These are phyloP conservation scores for Urocolius indicus DNA, from an alignment of 2,113 vertebrate genomes.

Conservation along the genomic window DNA sequence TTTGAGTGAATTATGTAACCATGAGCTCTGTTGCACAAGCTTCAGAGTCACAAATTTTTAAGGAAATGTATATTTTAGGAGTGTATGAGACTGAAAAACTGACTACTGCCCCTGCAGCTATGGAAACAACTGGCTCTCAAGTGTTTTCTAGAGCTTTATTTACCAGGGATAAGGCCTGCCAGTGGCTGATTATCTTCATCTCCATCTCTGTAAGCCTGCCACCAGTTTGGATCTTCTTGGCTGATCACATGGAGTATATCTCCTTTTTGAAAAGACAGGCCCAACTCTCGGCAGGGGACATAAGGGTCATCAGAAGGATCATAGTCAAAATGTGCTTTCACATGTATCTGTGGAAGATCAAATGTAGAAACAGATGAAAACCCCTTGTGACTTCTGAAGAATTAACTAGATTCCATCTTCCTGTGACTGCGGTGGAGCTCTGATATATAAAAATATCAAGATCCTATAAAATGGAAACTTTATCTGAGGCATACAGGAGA, in stretches of 20 bases:
- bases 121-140: neutral
- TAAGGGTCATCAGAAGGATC: conserved; percentile 96
- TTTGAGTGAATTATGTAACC: neutral
- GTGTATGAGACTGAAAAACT: neutral
- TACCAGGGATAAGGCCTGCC: conserved; percentile 96
- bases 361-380: neutral
- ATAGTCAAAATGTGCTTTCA: conserved; percentile 94
- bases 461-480: neutral
- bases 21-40: neutral
- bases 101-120: neutral
- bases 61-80: neutral
- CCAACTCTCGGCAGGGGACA: conserved; percentile 92
- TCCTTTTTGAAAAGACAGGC: conserved; percentile 93
- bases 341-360: conserved; percentile 84
- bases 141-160: neutral
- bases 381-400: neutral
- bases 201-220: conserved; percentile 96
- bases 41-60: neutral
- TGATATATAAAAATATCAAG: accelerated
- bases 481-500: neutral
- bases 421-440: neutral
- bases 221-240: conserved; percentile 97
- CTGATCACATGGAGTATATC: conserved; percentile 97
- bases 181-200: conserved; percentile 94
- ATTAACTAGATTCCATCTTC: neutral